A percentile compares a stretch with the other conserved stretches of the same genome.
Evolutionary conservation across 2,888 invertebrate species (phyloP).

Genomic region (Pogonocherus hispidulus): DNA sequence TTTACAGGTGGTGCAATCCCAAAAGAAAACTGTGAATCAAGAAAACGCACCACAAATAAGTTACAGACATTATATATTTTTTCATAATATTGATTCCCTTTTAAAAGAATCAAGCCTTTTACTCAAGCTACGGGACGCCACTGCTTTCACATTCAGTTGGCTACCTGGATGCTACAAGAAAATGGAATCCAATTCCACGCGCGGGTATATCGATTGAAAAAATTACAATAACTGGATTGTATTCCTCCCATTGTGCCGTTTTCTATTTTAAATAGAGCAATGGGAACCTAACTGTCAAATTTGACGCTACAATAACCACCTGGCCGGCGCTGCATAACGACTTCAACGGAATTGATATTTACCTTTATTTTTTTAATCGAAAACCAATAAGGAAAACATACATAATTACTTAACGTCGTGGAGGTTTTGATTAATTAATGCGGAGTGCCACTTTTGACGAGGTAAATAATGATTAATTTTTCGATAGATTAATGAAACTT

Average conservation of each 20-base stretch:
- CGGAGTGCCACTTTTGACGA: conserved; percentile 10
- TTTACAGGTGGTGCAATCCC: too few species aligned
- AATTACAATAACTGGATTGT: conserved; percentile 56
- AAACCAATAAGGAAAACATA: conserved; percentile 24
- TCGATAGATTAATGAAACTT: conserved; percentile 19
- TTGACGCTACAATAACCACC: conserved; percentile 47
- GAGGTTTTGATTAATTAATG: conserved; percentile 27
- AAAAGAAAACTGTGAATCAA: too few species aligned
- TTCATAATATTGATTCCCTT: too few species aligned
- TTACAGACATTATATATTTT: too few species aligned
- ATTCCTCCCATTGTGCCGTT: conserved; percentile 57
- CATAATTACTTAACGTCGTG: conserved; percentile 18
- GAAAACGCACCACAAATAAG: too few species aligned
- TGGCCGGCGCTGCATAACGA: conserved; percentile 35
- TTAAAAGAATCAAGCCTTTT: too few species aligned
- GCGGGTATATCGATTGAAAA: conserved; percentile 39
- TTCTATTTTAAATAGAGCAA: conserved; percentile 58
- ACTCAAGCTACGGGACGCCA: neutral
- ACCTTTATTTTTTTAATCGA: conserved; percentile 19
- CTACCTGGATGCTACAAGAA: conserved; percentile 56
- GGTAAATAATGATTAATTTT: conserved; percentile 14
- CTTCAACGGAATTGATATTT: conserved; percentile 14
- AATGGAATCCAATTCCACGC: conserved; percentile 33
- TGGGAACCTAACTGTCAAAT: conserved; percentile 56
- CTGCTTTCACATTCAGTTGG: conserved; percentile 36